Conservation (phyloP, 2,888 invertebrate genomes). For the Diadegma fenestrale region DNA sequence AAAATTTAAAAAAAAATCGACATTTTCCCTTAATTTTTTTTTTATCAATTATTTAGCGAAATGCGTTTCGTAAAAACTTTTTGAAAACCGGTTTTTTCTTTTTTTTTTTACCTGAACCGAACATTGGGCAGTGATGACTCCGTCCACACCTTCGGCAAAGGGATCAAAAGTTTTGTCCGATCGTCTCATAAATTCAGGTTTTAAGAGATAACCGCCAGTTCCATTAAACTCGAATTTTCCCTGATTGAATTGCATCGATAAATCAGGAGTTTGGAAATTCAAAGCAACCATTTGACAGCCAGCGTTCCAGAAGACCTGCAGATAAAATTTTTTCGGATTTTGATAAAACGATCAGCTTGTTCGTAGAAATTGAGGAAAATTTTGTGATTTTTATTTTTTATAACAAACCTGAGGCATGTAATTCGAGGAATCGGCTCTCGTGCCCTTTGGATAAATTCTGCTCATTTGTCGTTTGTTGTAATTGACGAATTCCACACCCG, state of each 20-base stretch:
- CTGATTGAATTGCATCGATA: constrained; percentile 91
- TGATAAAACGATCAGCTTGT: neutral
- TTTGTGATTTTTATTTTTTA: neutral
- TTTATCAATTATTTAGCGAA: too few species aligned
- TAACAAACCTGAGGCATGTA: constrained; percentile 88
- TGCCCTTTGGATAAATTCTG: constrained; percentile 90
- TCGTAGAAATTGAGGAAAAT: neutral
- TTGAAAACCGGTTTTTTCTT: neutral
- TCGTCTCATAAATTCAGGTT: constrained; percentile 90
- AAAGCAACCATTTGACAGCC: constrained; percentile 91
- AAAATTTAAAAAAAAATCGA: too few species aligned
- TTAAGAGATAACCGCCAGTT: constrained; percentile 89
- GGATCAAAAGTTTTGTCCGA: constrained; percentile 90
- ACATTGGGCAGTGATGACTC: constrained; percentile 91
- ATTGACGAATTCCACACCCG: constrained; percentile 90
- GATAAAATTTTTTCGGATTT: constrained; percentile 17
- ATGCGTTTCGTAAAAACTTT: neutral
- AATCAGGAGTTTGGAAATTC: constrained; percentile 90
- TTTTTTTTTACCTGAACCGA: constrained; percentile 86
- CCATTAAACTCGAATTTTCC: constrained; percentile 92
- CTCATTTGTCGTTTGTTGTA: constrained; percentile 91
- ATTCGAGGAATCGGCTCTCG: constrained; percentile 90
- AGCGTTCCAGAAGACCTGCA: constrained; percentile 91
- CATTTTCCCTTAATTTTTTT: too few species aligned
- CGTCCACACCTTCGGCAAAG: constrained; percentile 90